A percentile compares a stretch with the other conserved stretches of the same genome.
These are phyloP conservation scores for Oscheius sp. DNA, from an alignment of 2,888 invertebrate genomes.

Conservation along the genomic window DNA sequence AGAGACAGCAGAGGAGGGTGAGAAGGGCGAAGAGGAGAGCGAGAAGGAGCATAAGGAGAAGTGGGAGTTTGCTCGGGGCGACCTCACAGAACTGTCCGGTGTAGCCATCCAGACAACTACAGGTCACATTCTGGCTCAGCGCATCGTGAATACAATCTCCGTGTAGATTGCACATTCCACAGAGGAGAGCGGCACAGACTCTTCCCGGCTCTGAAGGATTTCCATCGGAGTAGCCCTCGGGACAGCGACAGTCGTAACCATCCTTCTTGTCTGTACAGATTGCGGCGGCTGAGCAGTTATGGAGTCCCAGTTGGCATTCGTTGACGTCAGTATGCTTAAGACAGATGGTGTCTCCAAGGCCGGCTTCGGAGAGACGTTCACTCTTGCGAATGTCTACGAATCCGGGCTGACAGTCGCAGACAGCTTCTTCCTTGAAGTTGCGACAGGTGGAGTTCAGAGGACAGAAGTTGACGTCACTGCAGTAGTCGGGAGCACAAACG, in stretches of 20 bases:
- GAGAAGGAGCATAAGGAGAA: constrained; percentile 67
- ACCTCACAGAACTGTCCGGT: constrained; percentile 64
- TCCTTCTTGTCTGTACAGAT: constrained; percentile 64
- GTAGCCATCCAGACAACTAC: constrained; percentile 66
- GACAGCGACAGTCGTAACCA: constrained; percentile 64
- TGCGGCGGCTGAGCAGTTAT: constrained; percentile 69
- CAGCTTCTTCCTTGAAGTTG: constrained; percentile 79
- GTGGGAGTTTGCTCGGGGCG: constrained; percentile 56
- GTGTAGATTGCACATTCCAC: constrained; percentile 69
- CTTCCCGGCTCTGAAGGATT: constrained; percentile 69
- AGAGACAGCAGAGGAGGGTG: constrained; percentile 66
- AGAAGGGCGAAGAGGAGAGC: constrained; percentile 72
- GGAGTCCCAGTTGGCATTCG: constrained; percentile 69
- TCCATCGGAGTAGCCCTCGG: constrained; percentile 52
- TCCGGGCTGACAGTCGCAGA: constrained; percentile 62
- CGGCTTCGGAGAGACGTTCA: constrained; percentile 50
- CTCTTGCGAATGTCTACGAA: constrained; percentile 62
- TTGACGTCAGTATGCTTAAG: constrained; percentile 53
- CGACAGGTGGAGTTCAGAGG: constrained; percentile 90
- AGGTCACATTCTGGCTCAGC: constrained; percentile 65
- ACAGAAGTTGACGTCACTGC: constrained; percentile 80
- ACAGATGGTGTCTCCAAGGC: constrained; percentile 55
- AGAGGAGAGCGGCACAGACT: constrained; percentile 64
- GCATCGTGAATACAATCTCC: constrained; percentile 70
- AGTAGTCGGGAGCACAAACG: constrained; percentile 66